Base-by-base conservation (phyloP, 2,113 vertebrate genomes). In the Sturnira hondurensis region DNA sequence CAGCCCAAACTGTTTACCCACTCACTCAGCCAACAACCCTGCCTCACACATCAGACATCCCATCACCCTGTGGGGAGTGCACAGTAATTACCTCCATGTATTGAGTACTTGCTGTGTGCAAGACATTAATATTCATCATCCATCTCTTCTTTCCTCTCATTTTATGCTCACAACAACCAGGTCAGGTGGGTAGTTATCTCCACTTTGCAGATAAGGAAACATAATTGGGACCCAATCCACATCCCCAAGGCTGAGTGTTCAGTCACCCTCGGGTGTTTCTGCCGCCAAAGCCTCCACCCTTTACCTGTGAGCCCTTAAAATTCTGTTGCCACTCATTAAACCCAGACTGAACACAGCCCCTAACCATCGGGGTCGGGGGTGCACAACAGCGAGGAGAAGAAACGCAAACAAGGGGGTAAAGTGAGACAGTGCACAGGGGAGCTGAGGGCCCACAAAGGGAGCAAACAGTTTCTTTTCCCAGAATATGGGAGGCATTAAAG, bases 401-500 rank as follows among this genome's bases (percentile, higher is more conserved):
- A 50, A 31, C 16, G 26, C 41, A 47, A 22, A 31, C 0, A 7
- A 50, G 41, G 16, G 20, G 24, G 41, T 22, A 10, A 8, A 38
- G 14, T 11, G 16, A 33, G 38, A 1, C 3, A 38, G 67, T 14
- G 26, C 20, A 20, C 10, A 36, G 54, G 13, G 61, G 8, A 0
- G 12, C 5, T n/a, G 28, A 24, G 8, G 1, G 43, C 67, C 67
- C 17, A 2, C 0, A 50, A 6, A 26, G 43, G 16, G n/a, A 33
- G 7, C 3, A 2, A 26, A 43, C 10, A 7, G 20, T 22, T 7
- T 91, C 28, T 24, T 43, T 19, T 36, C 20, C 14, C 36, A 10
- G 73, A 28, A 47, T 26, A 67, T 36, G 41, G 58, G 63, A 28
- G 45, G 28, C 31, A 15, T 15, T 9, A 5, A 26, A 38, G 33